phyloP scores from a whole-genome alignment of 2,888 invertebrate species.

The Elegia similella region DNA sequence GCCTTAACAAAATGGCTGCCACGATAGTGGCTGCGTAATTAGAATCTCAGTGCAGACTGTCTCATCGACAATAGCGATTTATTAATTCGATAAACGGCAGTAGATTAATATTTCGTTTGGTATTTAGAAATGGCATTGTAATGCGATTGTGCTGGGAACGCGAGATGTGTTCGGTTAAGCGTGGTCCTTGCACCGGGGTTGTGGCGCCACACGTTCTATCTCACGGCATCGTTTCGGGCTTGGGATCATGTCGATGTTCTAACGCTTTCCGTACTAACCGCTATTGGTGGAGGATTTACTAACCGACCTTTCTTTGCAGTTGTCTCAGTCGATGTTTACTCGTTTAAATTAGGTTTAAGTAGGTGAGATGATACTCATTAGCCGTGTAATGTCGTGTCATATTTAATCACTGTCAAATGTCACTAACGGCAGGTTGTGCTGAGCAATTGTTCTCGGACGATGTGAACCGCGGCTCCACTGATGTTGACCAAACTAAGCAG shows the following conservation, averaged over 20 bases:
- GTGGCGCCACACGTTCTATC: slow-evolving; percentile 59
- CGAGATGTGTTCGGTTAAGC: slow-evolving; percentile 75
- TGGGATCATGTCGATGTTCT: slow-evolving; percentile 42
- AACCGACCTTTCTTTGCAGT: slow-evolving; percentile 40
- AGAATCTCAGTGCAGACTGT: slow-evolving; percentile 65
- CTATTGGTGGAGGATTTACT: slow-evolving; percentile 51
- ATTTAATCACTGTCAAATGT: slow-evolving; percentile 27
- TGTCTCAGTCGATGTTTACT: slow-evolving; percentile 3
- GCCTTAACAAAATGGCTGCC: slow-evolving; percentile 53
- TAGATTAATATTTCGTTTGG: slow-evolving; percentile 62
- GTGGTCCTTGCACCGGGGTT: slow-evolving; percentile 66
- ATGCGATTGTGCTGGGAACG: slow-evolving; percentile 41
- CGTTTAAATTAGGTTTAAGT: background rate
- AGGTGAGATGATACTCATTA: slow-evolving; percentile 4
- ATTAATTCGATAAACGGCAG: slow-evolving; percentile 63
- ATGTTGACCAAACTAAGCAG: slow-evolving; percentile 61
- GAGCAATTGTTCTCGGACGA: slow-evolving; percentile 28
- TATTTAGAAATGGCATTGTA: slow-evolving; percentile 53
- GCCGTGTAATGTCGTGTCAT: slow-evolving; percentile 20
- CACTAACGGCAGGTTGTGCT: slow-evolving; percentile 19
- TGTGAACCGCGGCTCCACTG: slow-evolving; percentile 63
- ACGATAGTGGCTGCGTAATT: slow-evolving; percentile 57
- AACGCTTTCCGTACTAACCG: slow-evolving; percentile 44
- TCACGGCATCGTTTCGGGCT: slow-evolving; percentile 41
- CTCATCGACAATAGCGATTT: slow-evolving; percentile 67